Evolutionary conservation across 2,113 vertebrate genomes (phyloP).

Genomic region (Pachycephala philippinensis): DNA sequence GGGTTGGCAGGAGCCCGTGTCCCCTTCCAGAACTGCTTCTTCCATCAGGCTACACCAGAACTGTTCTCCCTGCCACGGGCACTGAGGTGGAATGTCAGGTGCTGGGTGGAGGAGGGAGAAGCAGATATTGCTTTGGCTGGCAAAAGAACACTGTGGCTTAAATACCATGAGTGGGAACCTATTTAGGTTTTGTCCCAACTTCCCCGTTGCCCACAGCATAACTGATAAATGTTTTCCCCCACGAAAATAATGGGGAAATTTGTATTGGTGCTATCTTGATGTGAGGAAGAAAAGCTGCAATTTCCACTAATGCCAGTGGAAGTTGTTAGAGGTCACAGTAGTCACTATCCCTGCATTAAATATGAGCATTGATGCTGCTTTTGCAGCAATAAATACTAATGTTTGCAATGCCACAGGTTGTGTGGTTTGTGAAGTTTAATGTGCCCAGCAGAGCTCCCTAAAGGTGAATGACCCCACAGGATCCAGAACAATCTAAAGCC

Average conservation of each 20-base stretch:
- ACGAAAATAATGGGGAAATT: not conserved
- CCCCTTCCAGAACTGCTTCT: not conserved
- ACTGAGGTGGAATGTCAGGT: not conserved
- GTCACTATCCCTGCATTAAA: not conserved
- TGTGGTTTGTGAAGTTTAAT: not conserved
- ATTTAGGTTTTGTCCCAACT: not conserved
- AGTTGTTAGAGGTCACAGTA: not conserved
- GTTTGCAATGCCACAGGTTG: not conserved
- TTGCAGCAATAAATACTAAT: not conserved
- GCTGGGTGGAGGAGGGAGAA: not conserved
- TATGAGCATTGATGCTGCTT: not conserved
- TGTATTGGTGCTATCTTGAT: not conserved
- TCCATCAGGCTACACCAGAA: not conserved
- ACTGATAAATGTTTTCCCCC: not conserved
- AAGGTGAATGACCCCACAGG: not conserved
- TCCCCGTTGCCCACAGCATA: accelerated
- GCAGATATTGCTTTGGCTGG: not conserved
- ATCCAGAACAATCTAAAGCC: not conserved
- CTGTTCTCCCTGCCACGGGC: accelerated
- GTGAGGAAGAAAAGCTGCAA: not conserved
- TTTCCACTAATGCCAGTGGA: not conserved
- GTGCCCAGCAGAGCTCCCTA: not conserved
- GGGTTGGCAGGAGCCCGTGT: not conserved
- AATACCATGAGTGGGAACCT: not conserved
- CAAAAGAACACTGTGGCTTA: not conserved